phyloP scores from a whole-genome alignment of 2,797 vertebrate genomes.

The Sebastes variabilis region DNA sequence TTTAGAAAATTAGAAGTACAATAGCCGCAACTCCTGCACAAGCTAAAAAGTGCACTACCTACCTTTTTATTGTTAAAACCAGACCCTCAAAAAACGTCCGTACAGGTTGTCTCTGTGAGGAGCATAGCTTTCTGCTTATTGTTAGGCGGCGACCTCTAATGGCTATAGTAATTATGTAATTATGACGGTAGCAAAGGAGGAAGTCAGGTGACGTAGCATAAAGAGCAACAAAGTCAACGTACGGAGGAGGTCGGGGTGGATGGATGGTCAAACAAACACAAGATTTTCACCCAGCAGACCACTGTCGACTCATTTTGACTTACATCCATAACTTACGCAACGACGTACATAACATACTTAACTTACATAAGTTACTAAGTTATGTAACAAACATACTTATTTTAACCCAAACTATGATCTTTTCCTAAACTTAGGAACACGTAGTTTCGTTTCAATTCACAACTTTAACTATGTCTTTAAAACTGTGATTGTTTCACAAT shows the following conservation, averaged over 20 bases:
- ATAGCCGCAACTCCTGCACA: not conserved
- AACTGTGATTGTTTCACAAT: not conserved
- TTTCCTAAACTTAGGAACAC: not conserved
- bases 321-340: too few species aligned
- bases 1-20: slow-evolving; percentile 10
- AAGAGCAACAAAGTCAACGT: not conserved
- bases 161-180: not conserved
- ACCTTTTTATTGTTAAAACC: not conserved
- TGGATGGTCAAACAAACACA: not conserved
- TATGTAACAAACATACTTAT: not conserved
- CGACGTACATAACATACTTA: too few species aligned
- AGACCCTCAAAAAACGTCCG: not conserved
- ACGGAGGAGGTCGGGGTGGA: too few species aligned
- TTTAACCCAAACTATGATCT: not conserved
- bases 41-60: not conserved
- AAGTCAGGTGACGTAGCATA: not conserved
- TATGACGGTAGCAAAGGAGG: not conserved
- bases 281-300: too few species aligned
- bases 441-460: too few species aligned
- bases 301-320: too few species aligned
- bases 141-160: not conserved
- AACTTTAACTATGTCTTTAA: not conserved
- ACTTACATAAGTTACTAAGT: too few species aligned
- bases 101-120: not conserved
- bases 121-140: not conserved